Percentiles rank a stretch among this genome's conserved stretches.
These are phyloP conservation scores for Acanthosepion pharaonis DNA, from an alignment of 2,888 invertebrate species.

Conservation along the genomic window DNA sequence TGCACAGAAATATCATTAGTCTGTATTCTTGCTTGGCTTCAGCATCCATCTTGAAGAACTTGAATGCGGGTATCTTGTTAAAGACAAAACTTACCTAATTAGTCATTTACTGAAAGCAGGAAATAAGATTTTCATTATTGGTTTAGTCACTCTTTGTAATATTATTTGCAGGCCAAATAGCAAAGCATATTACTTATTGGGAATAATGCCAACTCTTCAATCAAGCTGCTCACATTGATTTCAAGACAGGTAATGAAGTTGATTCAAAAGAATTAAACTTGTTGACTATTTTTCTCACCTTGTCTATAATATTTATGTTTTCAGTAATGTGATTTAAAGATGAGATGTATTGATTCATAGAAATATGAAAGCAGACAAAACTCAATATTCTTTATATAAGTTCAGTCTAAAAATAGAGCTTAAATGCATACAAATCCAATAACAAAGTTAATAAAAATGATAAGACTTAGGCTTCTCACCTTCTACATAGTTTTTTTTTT, in stretches of 20 bases:
- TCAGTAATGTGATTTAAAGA: not conserved
- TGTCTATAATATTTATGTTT: not conserved
- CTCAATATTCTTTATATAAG: not conserved
- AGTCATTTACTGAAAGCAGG: not conserved
- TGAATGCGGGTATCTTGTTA: not conserved
- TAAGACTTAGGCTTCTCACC: too few relatives aligned
- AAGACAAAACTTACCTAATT: not conserved
- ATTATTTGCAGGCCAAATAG: not conserved
- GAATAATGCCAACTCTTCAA: not conserved
- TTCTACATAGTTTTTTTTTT: too few relatives aligned
- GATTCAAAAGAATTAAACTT: not conserved
- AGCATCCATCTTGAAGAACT: not conserved
- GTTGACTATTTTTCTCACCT: not conserved
- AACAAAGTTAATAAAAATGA: not conserved
- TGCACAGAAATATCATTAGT: too few relatives aligned
- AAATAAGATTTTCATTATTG: conserved; percentile 1
- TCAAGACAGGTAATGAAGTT: not conserved
- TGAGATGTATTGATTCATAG: not conserved
- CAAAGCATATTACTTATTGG: not conserved
- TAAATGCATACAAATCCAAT: not conserved
- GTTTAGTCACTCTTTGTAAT: not conserved
- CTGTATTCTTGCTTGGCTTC: too few relatives aligned
- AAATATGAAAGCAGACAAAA: not conserved
- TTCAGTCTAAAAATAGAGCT: not conserved
- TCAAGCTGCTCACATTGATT: not conserved